A percentile compares a stretch with the other conserved stretches of the same genome.
phyloP scores from a whole-genome alignment of 1,140 invertebrate species.

The Tigriopus japonicus region DNA sequence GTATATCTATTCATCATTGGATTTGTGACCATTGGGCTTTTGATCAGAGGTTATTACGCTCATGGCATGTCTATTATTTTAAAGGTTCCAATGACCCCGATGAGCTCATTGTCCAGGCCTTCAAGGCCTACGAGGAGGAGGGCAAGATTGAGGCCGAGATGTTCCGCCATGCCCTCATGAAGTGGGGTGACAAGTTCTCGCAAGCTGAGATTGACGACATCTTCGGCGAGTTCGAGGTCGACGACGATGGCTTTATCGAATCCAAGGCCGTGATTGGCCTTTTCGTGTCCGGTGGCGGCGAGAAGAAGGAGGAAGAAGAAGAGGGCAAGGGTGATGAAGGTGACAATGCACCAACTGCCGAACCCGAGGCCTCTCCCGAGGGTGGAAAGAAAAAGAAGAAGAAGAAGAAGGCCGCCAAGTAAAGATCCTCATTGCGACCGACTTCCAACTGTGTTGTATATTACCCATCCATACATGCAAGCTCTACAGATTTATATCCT shows the following conservation, averaged over 20 bases:
- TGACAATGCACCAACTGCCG: conserved; percentile 38
- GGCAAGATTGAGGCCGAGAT: conserved; percentile 27
- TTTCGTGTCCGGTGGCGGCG: conserved; percentile 46
- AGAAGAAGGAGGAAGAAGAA: conserved; percentile 42
- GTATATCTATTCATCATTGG: too few species aligned
- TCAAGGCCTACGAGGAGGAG: conserved; percentile 13
- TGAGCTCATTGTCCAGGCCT: conserved; percentile 12
- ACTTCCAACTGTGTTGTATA: neutral
- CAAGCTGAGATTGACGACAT: conserved; percentile 80
- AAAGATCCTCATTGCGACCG: neutral
- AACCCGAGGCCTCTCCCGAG: neutral
- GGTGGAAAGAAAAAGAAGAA: conserved; percentile 15
- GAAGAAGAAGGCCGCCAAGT: conserved; percentile 16
- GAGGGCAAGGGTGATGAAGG: conserved; percentile 35
- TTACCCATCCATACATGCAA: too few species aligned
- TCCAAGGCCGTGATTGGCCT: conserved; percentile 65
- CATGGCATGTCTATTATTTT: too few species aligned
- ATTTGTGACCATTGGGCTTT: too few species aligned
- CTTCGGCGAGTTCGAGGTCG: conserved; percentile 79
- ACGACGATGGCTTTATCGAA: conserved; percentile 72
- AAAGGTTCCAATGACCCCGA: conserved; percentile 9
- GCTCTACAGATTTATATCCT: too few species aligned
- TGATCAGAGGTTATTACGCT: too few species aligned
- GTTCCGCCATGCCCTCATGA: conserved; percentile 78
- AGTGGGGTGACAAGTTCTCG: conserved; percentile 90